Percentiles rank a stretch among this genome's conserved stretches.
Conservation (phyloP, 2,888 invertebrate species). For the Phasia obesa region DNA sequence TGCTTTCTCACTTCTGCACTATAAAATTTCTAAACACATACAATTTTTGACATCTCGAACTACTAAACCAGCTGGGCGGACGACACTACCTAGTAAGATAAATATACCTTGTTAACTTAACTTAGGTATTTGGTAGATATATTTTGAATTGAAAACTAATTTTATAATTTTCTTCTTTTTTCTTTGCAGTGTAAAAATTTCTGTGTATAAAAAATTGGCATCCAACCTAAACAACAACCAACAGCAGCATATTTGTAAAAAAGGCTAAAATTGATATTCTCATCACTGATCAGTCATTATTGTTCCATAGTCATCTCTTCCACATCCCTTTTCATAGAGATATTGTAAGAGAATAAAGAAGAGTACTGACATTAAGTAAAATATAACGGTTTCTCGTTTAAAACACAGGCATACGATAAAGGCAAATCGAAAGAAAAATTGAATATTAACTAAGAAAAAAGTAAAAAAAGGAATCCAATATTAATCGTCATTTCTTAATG, state of each 20-base stretch:
- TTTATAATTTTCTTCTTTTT: constrained; percentile 10
- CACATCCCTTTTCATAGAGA: constrained; percentile 2
- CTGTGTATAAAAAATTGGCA: constrained; percentile 52
- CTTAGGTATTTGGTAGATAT: too few species aligned
- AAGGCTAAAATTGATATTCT: constrained; percentile 28
- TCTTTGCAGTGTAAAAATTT: constrained; percentile 65
- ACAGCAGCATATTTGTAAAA: constrained; percentile 32
- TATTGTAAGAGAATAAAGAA: constrained; percentile 24
- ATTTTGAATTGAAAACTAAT: neutral
- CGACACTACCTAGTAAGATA: too few species aligned
- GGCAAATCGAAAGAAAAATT: constrained; percentile 13
- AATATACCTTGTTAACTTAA: too few species aligned
- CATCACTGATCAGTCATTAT: constrained; percentile 16
- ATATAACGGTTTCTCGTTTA: constrained; percentile 58
- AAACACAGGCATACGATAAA: neutral
- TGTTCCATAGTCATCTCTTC: neutral
- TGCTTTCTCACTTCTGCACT: too few species aligned
- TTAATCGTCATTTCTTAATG: constrained; percentile 27
- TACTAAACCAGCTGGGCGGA: too few species aligned
- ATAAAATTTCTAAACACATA: too few species aligned
- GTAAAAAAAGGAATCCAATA: constrained; percentile 19
- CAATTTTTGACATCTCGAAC: too few species aligned
- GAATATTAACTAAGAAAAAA: neutral
- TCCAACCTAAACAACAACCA: constrained; percentile 22
- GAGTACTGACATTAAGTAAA: constrained; percentile 34